A percentile compares a stretch with the other conserved stretches of the same genome.
Evolutionary conservation across 1,140 invertebrate genomes (phyloP).

Genomic region (Drosophila nigromelanica): DNA sequence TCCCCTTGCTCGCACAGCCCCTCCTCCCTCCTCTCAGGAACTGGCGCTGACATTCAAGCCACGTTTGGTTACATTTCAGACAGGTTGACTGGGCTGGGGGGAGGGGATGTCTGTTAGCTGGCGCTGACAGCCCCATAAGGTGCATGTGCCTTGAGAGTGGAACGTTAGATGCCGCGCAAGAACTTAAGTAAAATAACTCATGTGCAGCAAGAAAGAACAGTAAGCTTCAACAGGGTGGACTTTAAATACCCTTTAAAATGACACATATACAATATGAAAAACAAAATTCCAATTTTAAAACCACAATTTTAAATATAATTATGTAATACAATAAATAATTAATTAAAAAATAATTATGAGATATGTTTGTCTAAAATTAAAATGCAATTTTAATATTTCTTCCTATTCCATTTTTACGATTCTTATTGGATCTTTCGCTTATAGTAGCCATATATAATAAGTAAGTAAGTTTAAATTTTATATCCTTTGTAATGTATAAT

Average conservation of each 20-base stretch:
- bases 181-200: conserved; percentile 81
- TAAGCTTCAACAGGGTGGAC: background rate
- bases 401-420: no score
- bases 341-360: no score
- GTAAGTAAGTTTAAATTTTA: no score
- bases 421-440: no score
- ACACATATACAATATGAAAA: no score
- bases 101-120: conserved; percentile 14
- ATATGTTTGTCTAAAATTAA: no score
- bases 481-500: no score
- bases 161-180: conserved; percentile 67
- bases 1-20: background rate
- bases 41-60: conserved; percentile 74
- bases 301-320: no score
- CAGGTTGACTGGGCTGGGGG: background rate
- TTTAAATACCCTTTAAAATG: background rate
- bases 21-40: conserved; percentile 14
- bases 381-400: no score
- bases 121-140: conserved; percentile 51
- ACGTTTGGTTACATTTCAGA: conserved; percentile 63
- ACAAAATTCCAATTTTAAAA: no score
- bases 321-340: no score
- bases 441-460: no score
- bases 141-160: conserved; percentile 77
- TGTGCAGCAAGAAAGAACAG: conserved; percentile 63